Evolutionary conservation across 2,113 vertebrate species (phyloP).

Genomic region (Entelurus aequoreus): DNA sequence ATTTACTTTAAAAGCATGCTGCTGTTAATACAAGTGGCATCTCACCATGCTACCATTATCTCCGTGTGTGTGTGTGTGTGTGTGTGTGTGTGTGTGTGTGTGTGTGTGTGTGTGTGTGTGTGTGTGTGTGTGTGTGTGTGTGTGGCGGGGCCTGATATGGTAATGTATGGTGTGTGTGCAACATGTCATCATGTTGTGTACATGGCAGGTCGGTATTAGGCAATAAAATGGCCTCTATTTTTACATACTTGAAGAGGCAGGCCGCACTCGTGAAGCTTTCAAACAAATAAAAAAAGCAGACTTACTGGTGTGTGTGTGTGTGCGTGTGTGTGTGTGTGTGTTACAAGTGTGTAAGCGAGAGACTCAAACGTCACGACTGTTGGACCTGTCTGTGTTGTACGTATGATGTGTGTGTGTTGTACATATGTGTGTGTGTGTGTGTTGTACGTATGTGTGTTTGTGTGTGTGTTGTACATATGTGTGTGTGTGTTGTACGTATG

Average conservation of each 20-base stretch:
- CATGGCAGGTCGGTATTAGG: slow-evolving; percentile 70
- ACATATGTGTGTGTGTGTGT: too few relatives aligned
- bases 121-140: too few relatives aligned
- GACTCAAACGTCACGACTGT: slow-evolving; percentile 54
- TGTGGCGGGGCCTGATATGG: slow-evolving; percentile 66
- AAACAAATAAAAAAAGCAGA: slow-evolving; percentile 45
- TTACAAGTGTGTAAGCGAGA: slow-evolving; percentile 56
- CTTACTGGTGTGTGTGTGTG: slow-evolving; percentile 21
- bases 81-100: too few relatives aligned
- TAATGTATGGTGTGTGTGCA: slow-evolving; percentile 74
- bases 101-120: too few relatives aligned
- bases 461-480: too few relatives aligned
- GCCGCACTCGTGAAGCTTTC: slow-evolving; percentile 62
- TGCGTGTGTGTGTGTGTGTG: slow-evolving; percentile 19
- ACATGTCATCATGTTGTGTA: slow-evolving; percentile 73
- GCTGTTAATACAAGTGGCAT: slow-evolving; percentile 59
- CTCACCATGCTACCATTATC: slow-evolving; percentile 46
- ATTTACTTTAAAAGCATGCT: slow-evolving; percentile 66
- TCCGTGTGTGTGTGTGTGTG: slow-evolving; percentile 12
- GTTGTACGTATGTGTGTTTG: too few relatives aligned
- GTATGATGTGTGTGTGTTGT: too few relatives aligned
- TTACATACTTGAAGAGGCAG: slow-evolving; percentile 64
- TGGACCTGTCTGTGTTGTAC: slow-evolving; percentile 30
- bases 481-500: too few relatives aligned
- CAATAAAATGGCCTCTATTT: slow-evolving; percentile 72